Base-by-base conservation (phyloP, 2,888 invertebrate genomes). In the Microdon myrmicae region DNA sequence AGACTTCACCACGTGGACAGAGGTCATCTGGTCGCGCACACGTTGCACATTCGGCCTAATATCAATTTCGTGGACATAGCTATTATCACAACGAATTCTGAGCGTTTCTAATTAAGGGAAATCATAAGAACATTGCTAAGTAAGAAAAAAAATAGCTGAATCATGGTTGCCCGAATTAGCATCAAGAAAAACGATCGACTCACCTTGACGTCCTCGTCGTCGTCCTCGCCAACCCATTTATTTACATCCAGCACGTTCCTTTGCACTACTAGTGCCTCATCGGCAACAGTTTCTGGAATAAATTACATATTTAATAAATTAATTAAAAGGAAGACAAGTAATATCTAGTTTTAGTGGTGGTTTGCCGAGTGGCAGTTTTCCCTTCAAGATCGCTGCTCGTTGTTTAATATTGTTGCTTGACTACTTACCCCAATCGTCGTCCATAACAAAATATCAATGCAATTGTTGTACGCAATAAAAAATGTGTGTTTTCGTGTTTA, bases 181-280 rank as follows among this genome's bases (percentile, higher is more conserved):
- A n/a, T n/a, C n/a, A n/a, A n/a, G n/a, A n/a, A n/a, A n/a, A n/a
- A n/a, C n/a, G n/a, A n/a, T 32, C 4, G 31, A 60, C 71, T 67
- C 69, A 92, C 92, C 87, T 92, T 91, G 71, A 92, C 90, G 71
- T 87, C 87, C 44, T 92, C 92, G 53, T 92, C 92, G 75, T 90
- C 92, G 79, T 92, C 92, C 76, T 92, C 92, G 72, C 92, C 92
- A 79, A 90, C 91, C 92, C 92, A 92, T 84, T 87, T 91, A 82
- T 89, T 90, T 56, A 83, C 71, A 67, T 74, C 76, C 73, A 85
- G 83, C 70, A 84, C 81, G 81, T 86, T 85, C 74, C 88, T 87
- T 75, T 87, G 87, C 78, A 88, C 87, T 78, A 87, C 86, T 72
- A 89, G 87, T 74, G 90, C 90, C 34, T 73, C 72, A 34, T 79